A percentile compares a stretch with the other conserved stretches of the same genome.
phyloP scores from a whole-genome alignment of 2,888 invertebrate genomes.

The Coremacera marginata region DNA sequence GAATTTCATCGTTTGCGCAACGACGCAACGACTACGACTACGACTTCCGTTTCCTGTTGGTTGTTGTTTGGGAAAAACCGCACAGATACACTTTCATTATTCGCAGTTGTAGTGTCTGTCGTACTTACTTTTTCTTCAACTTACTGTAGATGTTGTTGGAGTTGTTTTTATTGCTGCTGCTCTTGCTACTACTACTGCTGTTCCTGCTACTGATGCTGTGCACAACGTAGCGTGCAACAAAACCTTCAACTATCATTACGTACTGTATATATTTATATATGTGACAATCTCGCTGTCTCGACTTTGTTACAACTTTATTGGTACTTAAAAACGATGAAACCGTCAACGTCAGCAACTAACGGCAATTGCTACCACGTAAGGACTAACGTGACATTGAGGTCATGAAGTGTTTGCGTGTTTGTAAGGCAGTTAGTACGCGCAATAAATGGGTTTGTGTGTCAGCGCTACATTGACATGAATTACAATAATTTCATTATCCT shows the following conservation, averaged over 20 bases:
- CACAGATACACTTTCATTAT: not conserved
- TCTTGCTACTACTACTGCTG: not conserved
- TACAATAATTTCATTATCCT: too few relatives aligned
- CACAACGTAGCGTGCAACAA: not conserved
- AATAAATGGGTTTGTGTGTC: too few relatives aligned
- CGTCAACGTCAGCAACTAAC: not conserved
- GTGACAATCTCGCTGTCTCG: not conserved
- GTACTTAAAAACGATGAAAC: not conserved
- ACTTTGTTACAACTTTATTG: slow-evolving; percentile 12
- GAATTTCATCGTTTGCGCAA: not conserved
- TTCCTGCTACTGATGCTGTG: not conserved
- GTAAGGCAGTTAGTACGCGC: too few relatives aligned
- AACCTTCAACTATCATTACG: not conserved
- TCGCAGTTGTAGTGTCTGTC: not conserved
- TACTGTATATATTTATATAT: not conserved
- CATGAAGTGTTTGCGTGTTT: not conserved
- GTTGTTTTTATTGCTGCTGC: not conserved
- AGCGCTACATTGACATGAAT: too few relatives aligned
- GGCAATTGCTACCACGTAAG: not conserved
- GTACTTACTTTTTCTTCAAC: too few relatives aligned
- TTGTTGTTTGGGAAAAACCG: not conserved
- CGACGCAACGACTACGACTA: too few relatives aligned
- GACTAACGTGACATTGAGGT: not conserved
- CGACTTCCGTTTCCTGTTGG: slow-evolving; percentile 3
- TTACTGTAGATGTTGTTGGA: not conserved